A percentile compares a stretch with the other conserved stretches of the same genome.
Conservation (phyloP, 1,140 invertebrate genomes). For the Heterodera carotae region DNA sequence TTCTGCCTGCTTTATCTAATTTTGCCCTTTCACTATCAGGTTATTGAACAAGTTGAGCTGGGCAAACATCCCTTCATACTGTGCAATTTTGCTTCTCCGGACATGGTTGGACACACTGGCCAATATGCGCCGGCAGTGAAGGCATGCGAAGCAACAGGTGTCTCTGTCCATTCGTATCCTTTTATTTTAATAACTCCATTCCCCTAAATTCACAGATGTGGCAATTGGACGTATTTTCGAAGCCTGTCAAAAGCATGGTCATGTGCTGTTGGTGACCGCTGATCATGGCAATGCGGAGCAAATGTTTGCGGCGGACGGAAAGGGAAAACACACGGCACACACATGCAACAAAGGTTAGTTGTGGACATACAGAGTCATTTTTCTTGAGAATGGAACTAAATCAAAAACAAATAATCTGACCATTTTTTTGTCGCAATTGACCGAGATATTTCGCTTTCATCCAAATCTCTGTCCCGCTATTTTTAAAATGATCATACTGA, state of each 20-base stretch:
- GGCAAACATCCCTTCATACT: constrained; percentile 68
- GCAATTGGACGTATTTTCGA: constrained; percentile 65
- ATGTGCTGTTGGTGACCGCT: constrained; percentile 67
- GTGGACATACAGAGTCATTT: constrained; percentile 33
- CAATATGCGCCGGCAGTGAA: constrained; percentile 68
- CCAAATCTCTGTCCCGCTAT: too few species aligned
- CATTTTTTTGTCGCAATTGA: too few species aligned
- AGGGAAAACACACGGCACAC: constrained; percentile 67
- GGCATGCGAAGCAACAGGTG: constrained; percentile 67
- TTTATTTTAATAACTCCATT: not conserved
- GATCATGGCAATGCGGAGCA: constrained; percentile 69
- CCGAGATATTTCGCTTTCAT: too few species aligned
- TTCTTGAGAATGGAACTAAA: not conserved
- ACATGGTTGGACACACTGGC: constrained; percentile 70
- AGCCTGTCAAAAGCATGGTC: constrained; percentile 67
- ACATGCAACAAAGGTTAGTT: constrained; percentile 67
- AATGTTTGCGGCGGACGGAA: constrained; percentile 67
- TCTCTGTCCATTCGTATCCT: not conserved
- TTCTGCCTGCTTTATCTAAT: too few species aligned
- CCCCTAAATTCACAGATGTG: constrained; percentile 49
- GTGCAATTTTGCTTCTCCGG: constrained; percentile 70
- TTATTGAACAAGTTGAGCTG: constrained; percentile 66
- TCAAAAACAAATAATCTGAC: too few species aligned
- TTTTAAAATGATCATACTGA: too few species aligned
- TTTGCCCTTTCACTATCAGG: constrained; percentile 52